Evolutionary conservation across 2,113 vertebrate species (phyloP).

Genomic region (Protobothrops flavoviridis): DNA sequence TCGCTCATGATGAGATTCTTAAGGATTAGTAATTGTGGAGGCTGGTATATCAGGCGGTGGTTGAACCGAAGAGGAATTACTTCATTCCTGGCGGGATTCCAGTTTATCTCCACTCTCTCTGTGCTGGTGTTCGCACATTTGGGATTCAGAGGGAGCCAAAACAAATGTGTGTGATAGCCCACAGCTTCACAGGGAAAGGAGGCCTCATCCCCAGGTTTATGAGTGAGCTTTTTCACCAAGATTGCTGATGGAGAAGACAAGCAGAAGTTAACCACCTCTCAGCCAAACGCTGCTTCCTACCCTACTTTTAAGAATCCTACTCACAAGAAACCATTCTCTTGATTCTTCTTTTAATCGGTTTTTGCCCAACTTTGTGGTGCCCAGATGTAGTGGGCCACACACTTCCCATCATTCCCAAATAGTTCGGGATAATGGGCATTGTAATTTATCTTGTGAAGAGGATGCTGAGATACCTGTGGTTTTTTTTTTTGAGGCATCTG

Average conservation of each 20-base stretch:
- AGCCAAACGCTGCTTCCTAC: neutral
- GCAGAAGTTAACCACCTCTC: neutral
- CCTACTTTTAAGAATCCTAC: neutral
- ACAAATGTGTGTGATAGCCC: neutral
- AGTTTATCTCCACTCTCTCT: neutral
- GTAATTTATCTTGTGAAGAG: neutral
- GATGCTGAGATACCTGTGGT: neutral
- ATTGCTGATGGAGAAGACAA: neutral
- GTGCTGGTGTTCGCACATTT: neutral
- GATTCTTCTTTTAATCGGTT: neutral
- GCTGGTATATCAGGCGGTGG: neutral
- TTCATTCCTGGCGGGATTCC: neutral
- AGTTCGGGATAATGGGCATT: neutral
- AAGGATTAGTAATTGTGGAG: neutral
- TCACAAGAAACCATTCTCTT: neutral
- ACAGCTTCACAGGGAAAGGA: neutral
- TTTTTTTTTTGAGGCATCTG: neutral
- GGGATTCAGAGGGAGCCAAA: conserved; percentile 1
- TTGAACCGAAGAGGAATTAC: neutral
- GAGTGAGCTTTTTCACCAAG: neutral
- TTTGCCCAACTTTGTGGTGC: neutral
- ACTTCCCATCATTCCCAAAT: neutral
- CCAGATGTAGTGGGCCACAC: neutral
- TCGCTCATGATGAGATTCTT: conserved; percentile 42
- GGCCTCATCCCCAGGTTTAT: neutral